Percentiles rank a stretch among this genome's conserved stretches.
Evolutionary conservation across 1,140 invertebrate genomes (phyloP).

Genomic region (Polypedilum vanderplanki): DNA sequence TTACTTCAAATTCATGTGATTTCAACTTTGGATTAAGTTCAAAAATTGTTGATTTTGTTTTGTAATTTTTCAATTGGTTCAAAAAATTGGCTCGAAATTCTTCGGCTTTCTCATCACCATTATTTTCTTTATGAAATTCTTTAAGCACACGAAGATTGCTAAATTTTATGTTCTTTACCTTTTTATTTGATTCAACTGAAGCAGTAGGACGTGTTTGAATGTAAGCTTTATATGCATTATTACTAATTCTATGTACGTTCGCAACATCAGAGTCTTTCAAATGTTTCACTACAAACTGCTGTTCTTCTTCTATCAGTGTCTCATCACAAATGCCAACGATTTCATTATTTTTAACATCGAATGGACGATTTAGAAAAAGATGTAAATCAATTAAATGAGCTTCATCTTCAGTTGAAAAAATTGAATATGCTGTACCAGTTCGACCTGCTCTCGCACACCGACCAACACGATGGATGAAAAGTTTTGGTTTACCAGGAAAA

Average conservation of each 20-base stretch:
- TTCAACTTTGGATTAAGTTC: constrained; percentile 80
- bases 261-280: constrained; percentile 72
- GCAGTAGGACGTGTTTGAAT: constrained; percentile 75
- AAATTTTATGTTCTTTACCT: constrained; percentile 55
- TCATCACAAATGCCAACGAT: constrained; percentile 66
- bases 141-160: constrained; percentile 37
- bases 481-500: constrained; percentile 93
- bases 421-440: constrained; percentile 79
- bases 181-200: constrained; percentile 78
- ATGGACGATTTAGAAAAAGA: constrained; percentile 78
- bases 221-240: constrained; percentile 89
- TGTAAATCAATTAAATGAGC: constrained; percentile 90
- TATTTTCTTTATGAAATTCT: constrained; percentile 37
- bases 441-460: constrained; percentile 93
- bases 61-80: constrained; percentile 31
- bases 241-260: constrained; percentile 66
- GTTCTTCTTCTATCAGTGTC: constrained; percentile 72
- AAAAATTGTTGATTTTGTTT: constrained; percentile 68
- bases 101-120: constrained; percentile 36
- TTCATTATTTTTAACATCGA: constrained; percentile 53
- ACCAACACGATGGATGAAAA: constrained; percentile 97
- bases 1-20: constrained; percentile 59
- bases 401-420: constrained; percentile 83
- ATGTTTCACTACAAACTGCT: constrained; percentile 68
- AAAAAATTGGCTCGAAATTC: constrained; percentile 31